phyloP scores from a whole-genome alignment of 2,113 vertebrate genomes.

The Odontophorus gujanensis region DNA sequence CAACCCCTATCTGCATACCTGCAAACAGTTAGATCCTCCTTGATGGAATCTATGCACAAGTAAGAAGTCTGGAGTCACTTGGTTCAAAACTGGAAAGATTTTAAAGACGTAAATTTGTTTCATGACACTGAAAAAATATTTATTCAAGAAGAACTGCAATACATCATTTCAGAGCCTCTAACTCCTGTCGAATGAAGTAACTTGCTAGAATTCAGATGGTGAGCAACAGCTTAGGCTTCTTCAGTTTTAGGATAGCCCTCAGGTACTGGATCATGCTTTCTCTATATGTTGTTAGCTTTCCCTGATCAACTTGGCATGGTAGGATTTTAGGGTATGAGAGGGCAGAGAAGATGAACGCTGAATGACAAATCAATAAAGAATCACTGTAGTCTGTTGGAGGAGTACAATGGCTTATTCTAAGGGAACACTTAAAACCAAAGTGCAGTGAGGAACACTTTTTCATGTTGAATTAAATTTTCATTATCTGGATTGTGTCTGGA shows the following conservation, averaged over 20 bases:
- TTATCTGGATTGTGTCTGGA: neutral
- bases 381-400: neutral
- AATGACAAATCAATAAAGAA: neutral
- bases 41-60: neutral
- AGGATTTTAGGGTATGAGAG: neutral
- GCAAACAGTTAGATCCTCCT: neutral
- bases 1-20: neutral
- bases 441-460: neutral
- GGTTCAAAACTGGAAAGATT: neutral
- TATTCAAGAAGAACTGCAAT: neutral
- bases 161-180: neutral
- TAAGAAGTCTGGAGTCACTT: neutral
- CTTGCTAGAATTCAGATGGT: neutral
- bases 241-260: neutral
- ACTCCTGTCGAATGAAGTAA: neutral
- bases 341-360: neutral
- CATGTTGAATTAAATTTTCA: slow-evolving; percentile 17
- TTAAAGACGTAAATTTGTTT: neutral
- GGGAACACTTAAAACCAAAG: neutral
- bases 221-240: neutral
- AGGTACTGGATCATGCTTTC: neutral
- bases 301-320: neutral
- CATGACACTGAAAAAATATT: neutral
- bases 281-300: neutral
- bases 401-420: neutral